Conservation (phyloP, 2,888 invertebrate species). For the Andrena marginata region DNA sequence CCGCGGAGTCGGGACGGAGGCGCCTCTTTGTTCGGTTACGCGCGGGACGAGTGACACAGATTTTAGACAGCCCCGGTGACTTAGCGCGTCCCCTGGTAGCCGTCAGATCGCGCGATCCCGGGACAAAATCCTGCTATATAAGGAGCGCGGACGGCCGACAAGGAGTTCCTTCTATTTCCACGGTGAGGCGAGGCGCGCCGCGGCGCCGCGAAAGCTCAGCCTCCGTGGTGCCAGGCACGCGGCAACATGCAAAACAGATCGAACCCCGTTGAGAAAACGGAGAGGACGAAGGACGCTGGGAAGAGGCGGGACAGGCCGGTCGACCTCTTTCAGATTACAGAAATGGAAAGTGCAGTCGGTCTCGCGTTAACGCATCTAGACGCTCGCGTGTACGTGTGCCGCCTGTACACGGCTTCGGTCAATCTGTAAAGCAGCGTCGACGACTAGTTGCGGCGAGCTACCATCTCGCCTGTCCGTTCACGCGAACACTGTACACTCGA, state of each 20-base stretch:
- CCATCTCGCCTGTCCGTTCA: slow-evolving; percentile 64
- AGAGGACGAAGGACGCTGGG: slow-evolving; percentile 13
- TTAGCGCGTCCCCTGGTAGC: slow-evolving; percentile 9
- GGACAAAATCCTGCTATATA: slow-evolving; percentile 52
- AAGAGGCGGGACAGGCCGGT: slow-evolving; percentile 37
- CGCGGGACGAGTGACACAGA: slow-evolving; percentile 33
- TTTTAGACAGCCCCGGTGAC: slow-evolving; percentile 19
- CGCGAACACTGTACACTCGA: slow-evolving; percentile 57
- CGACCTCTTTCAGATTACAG: slow-evolving; percentile 73
- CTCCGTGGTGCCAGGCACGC: slow-evolving; percentile 28
- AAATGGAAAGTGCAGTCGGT: slow-evolving; percentile 77
- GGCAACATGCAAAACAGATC: slow-evolving; percentile 43
- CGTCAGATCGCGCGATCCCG: slow-evolving; percentile 9
- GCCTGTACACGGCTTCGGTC: slow-evolving; percentile 60
- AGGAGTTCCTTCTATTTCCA: slow-evolving; percentile 34
- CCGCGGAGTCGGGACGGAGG: background rate
- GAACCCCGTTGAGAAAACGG: slow-evolving; percentile 12
- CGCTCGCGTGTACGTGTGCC: background rate
- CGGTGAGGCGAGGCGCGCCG: slow-evolving; percentile 9
- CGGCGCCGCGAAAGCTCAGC: slow-evolving; percentile 38
- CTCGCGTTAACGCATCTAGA: slow-evolving; percentile 67
- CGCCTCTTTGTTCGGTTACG: background rate
- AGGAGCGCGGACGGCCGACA: slow-evolving; percentile 20
- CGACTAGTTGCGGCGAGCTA: slow-evolving; percentile 75
- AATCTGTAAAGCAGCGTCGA: slow-evolving; percentile 75